A percentile compares a stretch with the other conserved stretches of the same genome.
Conservation (phyloP, 2,797 vertebrate species). For the Neosilurus mollespiculum region DNA sequence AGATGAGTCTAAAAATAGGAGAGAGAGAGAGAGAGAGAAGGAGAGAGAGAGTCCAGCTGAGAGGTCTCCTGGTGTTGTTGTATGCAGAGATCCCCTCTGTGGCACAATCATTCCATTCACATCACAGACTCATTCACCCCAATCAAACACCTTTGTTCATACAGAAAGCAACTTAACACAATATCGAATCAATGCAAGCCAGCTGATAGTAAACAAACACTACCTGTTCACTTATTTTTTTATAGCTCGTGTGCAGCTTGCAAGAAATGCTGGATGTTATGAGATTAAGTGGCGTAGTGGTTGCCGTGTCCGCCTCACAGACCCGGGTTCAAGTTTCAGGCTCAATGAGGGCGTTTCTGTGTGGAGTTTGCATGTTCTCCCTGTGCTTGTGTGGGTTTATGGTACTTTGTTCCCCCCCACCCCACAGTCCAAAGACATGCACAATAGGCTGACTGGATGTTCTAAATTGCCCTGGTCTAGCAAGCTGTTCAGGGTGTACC, state of each 20-base stretch:
- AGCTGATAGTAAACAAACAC: slow-evolving; percentile 28
- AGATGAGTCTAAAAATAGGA: slow-evolving; percentile 2
- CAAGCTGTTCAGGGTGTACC: no score
- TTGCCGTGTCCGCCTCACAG: no score
- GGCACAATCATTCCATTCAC: slow-evolving; percentile 33
- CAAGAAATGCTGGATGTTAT: background rate
- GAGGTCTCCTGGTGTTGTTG: slow-evolving; percentile 31
- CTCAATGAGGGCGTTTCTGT: no score
- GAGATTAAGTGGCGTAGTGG: background rate
- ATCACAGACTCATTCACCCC: slow-evolving; percentile 19
- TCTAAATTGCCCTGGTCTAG: no score
- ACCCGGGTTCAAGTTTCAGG: no score
- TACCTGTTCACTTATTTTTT: background rate
- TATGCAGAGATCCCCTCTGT: slow-evolving; percentile 7
- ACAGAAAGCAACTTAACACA: background rate
- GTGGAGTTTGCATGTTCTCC: no score
- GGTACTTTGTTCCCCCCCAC: no score
- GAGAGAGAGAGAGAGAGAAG: slow-evolving; percentile 1
- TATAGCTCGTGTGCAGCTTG: background rate
- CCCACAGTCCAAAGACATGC: no score
- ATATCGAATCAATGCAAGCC: background rate
- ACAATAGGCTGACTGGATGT: no score
- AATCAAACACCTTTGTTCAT: slow-evolving; percentile 34
- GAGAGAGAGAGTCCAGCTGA: slow-evolving; percentile 36
- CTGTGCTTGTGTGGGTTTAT: no score